Percentiles rank a stretch among this genome's conserved stretches.
phyloP scores from a whole-genome alignment of 92 coral and sea anemone genomes.

The Diadumene lineata region DNA sequence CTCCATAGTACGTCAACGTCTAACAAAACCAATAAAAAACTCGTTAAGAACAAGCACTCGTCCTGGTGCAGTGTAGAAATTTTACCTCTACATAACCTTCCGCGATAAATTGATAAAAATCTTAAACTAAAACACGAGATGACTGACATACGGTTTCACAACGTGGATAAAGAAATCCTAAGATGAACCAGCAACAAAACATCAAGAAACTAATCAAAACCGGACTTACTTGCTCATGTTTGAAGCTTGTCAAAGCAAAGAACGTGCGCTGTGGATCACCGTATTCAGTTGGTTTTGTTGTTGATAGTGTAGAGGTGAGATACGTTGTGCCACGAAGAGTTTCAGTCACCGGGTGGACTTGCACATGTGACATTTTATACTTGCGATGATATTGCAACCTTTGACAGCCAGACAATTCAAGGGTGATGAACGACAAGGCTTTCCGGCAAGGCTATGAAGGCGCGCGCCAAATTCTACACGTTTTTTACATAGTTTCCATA shows the following conservation, averaged over 20 bases:
- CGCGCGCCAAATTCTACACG: conserved; percentile 21
- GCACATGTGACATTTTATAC: conserved; percentile 16
- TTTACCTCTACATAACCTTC: no score
- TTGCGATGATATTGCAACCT: background rate
- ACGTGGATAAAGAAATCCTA: background rate
- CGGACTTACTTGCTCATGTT: conserved; percentile 16
- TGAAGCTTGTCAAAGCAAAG: background rate
- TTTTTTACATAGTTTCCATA: conserved; percentile 9
- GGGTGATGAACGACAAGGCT: conserved; percentile 23
- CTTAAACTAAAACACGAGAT: conserved; percentile 30
- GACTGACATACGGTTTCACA: conserved; percentile 18
- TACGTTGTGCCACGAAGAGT: background rate
- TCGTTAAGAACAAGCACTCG: no score
- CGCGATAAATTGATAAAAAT: conserved; percentile 35
- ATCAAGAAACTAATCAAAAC: no score
- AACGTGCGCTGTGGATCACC: no score
- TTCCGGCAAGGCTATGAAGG: conserved; percentile 15
- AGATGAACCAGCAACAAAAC: background rate
- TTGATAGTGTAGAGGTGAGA: background rate
- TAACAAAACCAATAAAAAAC: no score
- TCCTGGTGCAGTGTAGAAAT: no score
- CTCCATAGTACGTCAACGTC: no score
- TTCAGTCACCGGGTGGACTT: background rate
- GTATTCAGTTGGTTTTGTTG: no score
- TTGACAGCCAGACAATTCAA: conserved; percentile 20